Conservation (phyloP, 2,113 vertebrate genomes). For the Hemibagrus wyckioides region DNA sequence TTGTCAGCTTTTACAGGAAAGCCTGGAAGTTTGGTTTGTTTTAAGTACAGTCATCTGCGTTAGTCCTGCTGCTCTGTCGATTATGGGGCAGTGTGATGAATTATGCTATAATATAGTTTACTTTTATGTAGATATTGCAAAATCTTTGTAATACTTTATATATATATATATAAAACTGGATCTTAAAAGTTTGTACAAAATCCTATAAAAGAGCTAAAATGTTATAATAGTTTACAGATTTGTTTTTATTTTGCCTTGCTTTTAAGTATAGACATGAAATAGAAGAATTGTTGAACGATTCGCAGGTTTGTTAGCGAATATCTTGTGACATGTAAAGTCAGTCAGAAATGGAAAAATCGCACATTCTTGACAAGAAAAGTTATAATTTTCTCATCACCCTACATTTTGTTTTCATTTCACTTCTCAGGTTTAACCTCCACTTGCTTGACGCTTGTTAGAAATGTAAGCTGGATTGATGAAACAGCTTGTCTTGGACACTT, state of each 20-base stretch:
- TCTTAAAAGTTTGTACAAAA: background rate
- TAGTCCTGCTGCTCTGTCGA: background rate
- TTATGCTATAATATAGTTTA: background rate
- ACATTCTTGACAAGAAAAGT: background rate
- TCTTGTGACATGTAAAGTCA: background rate
- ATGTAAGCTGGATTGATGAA: background rate
- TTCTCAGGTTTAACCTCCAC: background rate
- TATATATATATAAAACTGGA: background rate
- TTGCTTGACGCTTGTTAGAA: background rate
- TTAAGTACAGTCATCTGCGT: background rate
- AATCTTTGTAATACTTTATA: background rate
- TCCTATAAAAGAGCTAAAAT: background rate
- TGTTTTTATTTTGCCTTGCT: background rate
- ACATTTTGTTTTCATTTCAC: background rate
- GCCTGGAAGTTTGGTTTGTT: constrained; percentile 12
- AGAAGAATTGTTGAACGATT: background rate
- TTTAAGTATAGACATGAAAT: background rate
- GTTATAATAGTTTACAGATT: background rate
- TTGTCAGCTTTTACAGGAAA: constrained; percentile 26
- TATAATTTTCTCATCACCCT: background rate
- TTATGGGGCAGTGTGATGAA: background rate
- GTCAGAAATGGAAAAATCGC: background rate
- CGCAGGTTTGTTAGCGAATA: background rate
- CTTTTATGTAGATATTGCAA: background rate
- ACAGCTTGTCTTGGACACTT: background rate